phyloP scores from a whole-genome alignment of 2,888 invertebrate species.

The Tolmerus cingulatus region DNA sequence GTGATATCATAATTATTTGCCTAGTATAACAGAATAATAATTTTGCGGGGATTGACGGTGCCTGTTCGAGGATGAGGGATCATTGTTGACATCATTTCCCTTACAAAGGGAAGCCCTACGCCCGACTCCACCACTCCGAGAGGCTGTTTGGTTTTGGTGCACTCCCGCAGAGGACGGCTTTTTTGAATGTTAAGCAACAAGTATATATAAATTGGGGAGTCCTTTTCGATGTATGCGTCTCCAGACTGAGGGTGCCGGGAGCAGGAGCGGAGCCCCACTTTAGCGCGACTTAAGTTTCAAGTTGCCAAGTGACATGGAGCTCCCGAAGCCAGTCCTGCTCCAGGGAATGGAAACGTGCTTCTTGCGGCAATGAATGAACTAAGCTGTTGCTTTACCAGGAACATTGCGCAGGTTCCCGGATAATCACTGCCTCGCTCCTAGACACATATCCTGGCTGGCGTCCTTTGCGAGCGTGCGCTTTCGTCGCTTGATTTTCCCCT shows the following conservation, averaged over 20 bases:
- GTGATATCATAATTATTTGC: conserved; percentile 51
- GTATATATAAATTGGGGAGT: conserved; percentile 19
- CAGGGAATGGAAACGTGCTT: conserved; percentile 35
- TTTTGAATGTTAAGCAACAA: conserved; percentile 31
- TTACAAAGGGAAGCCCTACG: conserved; percentile 28
- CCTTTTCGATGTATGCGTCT: neutral
- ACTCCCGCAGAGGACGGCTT: conserved; percentile 26
- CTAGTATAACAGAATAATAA: conserved; percentile 49
- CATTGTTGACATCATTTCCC: conserved; percentile 22
- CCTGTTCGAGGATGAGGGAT: neutral
- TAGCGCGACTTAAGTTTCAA: neutral
- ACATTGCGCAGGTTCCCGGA: conserved; percentile 29
- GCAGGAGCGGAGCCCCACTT: neutral
- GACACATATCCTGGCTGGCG: neutral
- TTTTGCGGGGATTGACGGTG: neutral
- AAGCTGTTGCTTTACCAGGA: conserved; percentile 14
- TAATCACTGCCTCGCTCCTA: conserved; percentile 1
- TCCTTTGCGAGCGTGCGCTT: neutral
- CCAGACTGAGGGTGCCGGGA: no score
- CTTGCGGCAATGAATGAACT: conserved; percentile 28
- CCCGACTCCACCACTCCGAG: neutral
- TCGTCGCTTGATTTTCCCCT: neutral
- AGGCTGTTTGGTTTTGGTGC: conserved; percentile 7
- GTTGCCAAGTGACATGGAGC: conserved; percentile 10
- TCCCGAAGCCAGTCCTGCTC: neutral